phyloP scores from a whole-genome alignment of 2,113 vertebrate species.

The Nothobranchius kuhntae region DNA sequence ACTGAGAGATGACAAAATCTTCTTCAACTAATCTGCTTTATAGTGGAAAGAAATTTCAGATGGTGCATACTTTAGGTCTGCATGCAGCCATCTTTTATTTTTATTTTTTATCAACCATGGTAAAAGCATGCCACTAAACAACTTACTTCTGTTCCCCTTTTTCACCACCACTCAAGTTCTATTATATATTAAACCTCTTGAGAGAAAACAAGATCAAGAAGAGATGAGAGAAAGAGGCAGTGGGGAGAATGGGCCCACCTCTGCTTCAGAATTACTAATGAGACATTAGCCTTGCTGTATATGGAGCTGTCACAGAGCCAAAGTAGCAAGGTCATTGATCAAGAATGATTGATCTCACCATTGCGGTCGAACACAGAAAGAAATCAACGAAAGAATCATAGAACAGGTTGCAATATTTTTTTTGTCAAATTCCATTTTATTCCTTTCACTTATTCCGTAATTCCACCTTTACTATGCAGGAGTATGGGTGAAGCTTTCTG shows the following conservation, averaged over 20 bases:
- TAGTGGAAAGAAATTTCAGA: conserved; percentile 2
- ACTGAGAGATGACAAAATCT: conserved; percentile 6
- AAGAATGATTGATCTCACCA: conserved; percentile 9
- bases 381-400: neutral
- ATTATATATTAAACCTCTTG: conserved; percentile 31
- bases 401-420: neutral
- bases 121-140: conserved; percentile 22
- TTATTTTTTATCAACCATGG: conserved; percentile 1
- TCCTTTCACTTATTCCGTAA: neutral
- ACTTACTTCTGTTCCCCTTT: neutral
- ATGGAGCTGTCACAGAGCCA: conserved; percentile 18
- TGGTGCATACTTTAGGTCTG: neutral
- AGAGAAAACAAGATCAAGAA: conserved; percentile 36
- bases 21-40: neutral
- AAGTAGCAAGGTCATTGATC: conserved; percentile 5
- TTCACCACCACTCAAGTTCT: conserved; percentile 10
- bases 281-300: conserved; percentile 32
- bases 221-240: conserved; percentile 25
- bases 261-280: conserved; percentile 39
- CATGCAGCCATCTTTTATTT: neutral
- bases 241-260: conserved; percentile 10
- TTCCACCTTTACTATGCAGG: neutral
- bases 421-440: neutral
- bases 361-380: neutral
- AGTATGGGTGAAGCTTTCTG: neutral